These are phyloP conservation scores for Netelia fuscicornis DNA, from an alignment of 2,888 invertebrate genomes.

Conservation along the genomic window DNA sequence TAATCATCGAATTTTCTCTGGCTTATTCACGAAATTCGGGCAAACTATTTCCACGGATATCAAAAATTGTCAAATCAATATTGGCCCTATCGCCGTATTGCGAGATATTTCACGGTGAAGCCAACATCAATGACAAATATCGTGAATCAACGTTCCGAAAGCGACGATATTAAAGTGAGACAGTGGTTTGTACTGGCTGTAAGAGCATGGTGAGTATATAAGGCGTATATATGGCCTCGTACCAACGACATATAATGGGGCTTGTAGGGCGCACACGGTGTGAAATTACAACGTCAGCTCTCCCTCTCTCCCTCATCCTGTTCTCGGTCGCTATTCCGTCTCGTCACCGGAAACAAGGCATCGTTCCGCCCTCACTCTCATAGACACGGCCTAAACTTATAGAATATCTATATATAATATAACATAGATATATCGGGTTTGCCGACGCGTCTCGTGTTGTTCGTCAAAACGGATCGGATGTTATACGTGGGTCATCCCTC, in stretches of 20 bases:
- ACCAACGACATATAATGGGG: slow-evolving; percentile 73
- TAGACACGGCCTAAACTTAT: slow-evolving; percentile 6
- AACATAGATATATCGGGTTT: slow-evolving; percentile 26
- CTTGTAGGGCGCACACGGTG: slow-evolving; percentile 77
- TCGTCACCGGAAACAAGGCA: slow-evolving; percentile 64
- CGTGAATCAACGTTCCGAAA: no score
- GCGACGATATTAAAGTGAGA: no score
- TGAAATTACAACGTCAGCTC: slow-evolving; percentile 80
- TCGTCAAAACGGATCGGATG: slow-evolving; percentile 76
- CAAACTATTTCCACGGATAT: background rate
- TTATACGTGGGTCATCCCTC: slow-evolving; percentile 44
- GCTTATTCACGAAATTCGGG: no score
- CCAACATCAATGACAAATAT: no score
- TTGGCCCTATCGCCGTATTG: background rate
- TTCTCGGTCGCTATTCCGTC: slow-evolving; percentile 31
- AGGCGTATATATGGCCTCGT: slow-evolving; percentile 21
- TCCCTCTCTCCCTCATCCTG: slow-evolving; percentile 30
- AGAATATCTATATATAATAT: slow-evolving; percentile 11
- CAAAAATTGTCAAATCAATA: background rate
- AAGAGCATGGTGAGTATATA: no score
- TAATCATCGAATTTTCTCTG: background rate
- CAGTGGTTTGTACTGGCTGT: no score
- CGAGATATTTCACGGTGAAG: no score
- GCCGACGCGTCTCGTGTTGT: slow-evolving; percentile 62
- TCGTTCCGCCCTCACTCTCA: slow-evolving; percentile 50